A percentile compares a stretch with the other conserved stretches of the same genome.
Conservation (phyloP, 2,797 vertebrate genomes). For the Furcifer pardalis region DNA sequence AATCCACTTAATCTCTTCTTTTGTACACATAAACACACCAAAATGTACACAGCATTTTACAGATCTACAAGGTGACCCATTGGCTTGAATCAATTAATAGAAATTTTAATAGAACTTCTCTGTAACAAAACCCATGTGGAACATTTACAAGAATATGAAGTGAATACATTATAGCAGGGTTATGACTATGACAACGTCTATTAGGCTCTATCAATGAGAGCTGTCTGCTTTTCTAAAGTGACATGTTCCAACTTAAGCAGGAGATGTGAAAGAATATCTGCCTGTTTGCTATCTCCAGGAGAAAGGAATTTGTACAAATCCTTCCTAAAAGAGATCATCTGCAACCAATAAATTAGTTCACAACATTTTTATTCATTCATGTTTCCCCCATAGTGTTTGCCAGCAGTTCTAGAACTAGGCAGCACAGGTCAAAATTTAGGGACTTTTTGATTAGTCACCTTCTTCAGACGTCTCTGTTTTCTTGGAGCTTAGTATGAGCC, state of each 20-base stretch:
- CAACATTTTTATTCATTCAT: not conserved
- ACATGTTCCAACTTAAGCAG: not conserved
- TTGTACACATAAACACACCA: not conserved
- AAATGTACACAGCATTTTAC: conserved; percentile 23
- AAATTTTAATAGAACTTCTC: conserved; percentile 23
- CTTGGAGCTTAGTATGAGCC: not conserved
- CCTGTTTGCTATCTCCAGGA: not conserved
- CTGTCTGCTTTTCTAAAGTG: conserved; percentile 30
- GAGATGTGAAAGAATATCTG: not conserved
- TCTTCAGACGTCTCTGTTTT: not conserved
- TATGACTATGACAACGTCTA: conserved; percentile 13
- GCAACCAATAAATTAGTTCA: not conserved
- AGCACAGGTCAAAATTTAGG: not conserved
- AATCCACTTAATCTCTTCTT: conserved; percentile 36
- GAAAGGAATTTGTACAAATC: not conserved
- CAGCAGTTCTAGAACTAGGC: not conserved
- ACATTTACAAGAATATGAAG: conserved; percentile 12
- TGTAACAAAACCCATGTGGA: conserved; percentile 26
- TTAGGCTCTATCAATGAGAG: conserved; percentile 26
- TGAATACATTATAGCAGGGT: conserved; percentile 37
- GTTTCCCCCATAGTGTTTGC: not conserved
- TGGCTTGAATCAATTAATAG: conserved; percentile 11
- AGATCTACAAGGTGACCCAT: conserved; percentile 30
- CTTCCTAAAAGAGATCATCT: conserved; percentile 12
- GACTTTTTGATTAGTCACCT: not conserved